Evolutionary conservation across 2,888 invertebrate genomes (phyloP), one percentile per base, ranked within the genome.

Genomic region (Sycophila texana): DNA sequence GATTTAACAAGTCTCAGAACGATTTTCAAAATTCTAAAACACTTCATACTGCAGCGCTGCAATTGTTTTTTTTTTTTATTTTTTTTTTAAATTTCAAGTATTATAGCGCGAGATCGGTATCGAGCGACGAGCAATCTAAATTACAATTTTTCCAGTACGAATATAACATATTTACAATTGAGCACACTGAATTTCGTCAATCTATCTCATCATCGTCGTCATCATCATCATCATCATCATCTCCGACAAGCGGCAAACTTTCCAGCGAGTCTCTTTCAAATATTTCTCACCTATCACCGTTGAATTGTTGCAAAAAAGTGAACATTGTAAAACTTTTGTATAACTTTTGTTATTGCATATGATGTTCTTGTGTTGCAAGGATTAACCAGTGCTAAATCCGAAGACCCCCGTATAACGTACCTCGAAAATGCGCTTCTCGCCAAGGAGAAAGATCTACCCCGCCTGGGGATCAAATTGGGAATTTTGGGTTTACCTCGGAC

Each of bases 401-500:
- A 86, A 82, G 88, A 91, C 82, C 86, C 91, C 16, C 90, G 94
- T 65, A 88, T 93, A 7, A 82, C 87, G 7, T 94, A 92, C 84
- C 88, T 94, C 85, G 90, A 92, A 88, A 89, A 91, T 65, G 92
- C 92, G 1, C 90, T 93, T 68, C 91, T 92, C 2, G 92, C 92
- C 0, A 90, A 92, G 0, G 94, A 94, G 87, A 93, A 94, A 81
- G 83, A 87, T 3, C 85, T 94, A 16, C 16, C 77, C 4, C 85
- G 91, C 22, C 81, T 90, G 18, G 90, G 91, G 2, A 89, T 94
- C 18, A 91, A 91, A 73, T 86, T 94, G 5, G 94, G 94, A 1
- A 92, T 94, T 74, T 88, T 94, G 67, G 94, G 94, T 3, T 87
- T 92, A 84, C 90, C 91, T 1, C 91, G 94, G 30, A 86, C 90